Percentiles rank a stretch among this genome's conserved stretches.
phyloP scores from a whole-genome alignment of 1,140 invertebrate genomes.

The Teleopsis dalmanni region DNA sequence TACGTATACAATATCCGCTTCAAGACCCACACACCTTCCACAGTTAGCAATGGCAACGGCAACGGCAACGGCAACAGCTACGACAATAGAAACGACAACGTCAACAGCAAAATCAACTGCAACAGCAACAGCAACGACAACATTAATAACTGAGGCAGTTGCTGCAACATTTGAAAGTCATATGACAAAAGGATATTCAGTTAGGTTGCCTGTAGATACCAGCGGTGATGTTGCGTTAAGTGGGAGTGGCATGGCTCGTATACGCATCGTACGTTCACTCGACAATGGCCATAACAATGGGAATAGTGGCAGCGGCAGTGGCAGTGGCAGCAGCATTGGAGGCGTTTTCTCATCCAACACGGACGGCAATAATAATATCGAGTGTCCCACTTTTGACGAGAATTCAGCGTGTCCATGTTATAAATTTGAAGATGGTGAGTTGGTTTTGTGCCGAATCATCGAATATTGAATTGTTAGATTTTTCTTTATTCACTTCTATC shows the following conservation, averaged over 20 bases:
- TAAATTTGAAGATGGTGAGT: conserved; percentile 75
- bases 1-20: background rate
- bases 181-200: background rate
- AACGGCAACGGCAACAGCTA: conserved; percentile 4
- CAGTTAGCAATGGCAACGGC: background rate
- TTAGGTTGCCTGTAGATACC: background rate
- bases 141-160: background rate
- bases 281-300: background rate
- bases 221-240: conserved; percentile 5
- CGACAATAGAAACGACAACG: background rate
- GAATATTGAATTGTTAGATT: too few species aligned
- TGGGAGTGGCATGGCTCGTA: background rate
- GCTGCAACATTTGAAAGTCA: background rate
- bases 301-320: background rate
- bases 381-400: conserved; percentile 61
- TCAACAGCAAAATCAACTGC: background rate
- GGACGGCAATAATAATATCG: conserved; percentile 25
- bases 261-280: conserved; percentile 8
- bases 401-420: conserved; percentile 81
- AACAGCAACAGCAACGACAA: background rate
- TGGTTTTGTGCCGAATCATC: too few species aligned
- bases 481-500: too few species aligned
- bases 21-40: background rate
- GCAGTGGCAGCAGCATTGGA: background rate
- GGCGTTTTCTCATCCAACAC: background rate